Evolutionary conservation across 2,888 invertebrate genomes (phyloP).

Genomic region (Buathra laborator): DNA sequence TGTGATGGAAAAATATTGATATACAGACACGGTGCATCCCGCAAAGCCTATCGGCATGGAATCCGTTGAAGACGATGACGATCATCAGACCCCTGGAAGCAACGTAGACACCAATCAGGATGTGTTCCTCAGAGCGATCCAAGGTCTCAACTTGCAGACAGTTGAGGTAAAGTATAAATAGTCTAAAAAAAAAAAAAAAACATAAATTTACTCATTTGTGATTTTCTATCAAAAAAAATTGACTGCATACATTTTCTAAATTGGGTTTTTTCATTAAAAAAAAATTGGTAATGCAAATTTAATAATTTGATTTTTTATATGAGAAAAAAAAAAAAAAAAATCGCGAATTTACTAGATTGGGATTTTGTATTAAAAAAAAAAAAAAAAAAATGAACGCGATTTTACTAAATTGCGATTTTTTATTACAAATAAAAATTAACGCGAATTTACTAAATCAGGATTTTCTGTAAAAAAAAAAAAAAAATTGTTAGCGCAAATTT

Average conservation of each 20-base stretch:
- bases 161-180: slow-evolving; percentile 81
- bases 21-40: slow-evolving; percentile 42
- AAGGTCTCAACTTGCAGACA: slow-evolving; percentile 87
- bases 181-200: too few species aligned
- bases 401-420: too few species aligned
- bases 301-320: too few species aligned
- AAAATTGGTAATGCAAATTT: too few species aligned
- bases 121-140: slow-evolving; percentile 87
- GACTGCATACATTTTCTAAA: neutral
- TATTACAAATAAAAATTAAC: too few species aligned
- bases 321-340: too few species aligned
- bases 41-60: slow-evolving; percentile 89
- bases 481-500: slow-evolving; percentile 19
- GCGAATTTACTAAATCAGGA: neutral
- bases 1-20: slow-evolving; percentile 13
- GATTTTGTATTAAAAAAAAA: too few species aligned
- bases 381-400: too few species aligned
- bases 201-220: too few species aligned
- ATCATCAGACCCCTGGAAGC: slow-evolving; percentile 86
- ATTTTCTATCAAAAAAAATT: slow-evolving; percentile 18
- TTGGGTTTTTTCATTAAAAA: neutral
- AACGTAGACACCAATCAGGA: slow-evolving; percentile 84
- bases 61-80: slow-evolving; percentile 89
- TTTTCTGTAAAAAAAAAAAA: slow-evolving; percentile 29
- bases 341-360: too few species aligned